Evolutionary conservation across 2,888 invertebrate genomes (phyloP).

Genomic region (Cabera pusaria): DNA sequence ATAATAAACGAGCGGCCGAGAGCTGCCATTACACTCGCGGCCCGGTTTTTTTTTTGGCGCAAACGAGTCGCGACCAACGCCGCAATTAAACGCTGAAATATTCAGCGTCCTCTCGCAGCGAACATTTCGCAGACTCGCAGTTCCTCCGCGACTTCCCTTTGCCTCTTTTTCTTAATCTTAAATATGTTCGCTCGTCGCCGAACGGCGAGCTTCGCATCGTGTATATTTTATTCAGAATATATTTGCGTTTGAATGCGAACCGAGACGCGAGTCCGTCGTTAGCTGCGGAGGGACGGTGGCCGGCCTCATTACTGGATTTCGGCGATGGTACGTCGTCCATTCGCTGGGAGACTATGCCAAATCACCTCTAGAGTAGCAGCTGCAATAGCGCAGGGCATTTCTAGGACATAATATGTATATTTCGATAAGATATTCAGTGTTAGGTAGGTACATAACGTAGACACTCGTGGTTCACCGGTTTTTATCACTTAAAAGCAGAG

Average conservation of each 20-base stretch:
- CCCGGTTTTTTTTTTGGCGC: constrained; percentile 28
- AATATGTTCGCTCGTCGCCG: constrained; percentile 15
- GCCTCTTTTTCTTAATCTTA: constrained; percentile 24
- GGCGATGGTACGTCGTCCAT: too few relatives aligned
- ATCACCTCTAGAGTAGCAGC: too few relatives aligned
- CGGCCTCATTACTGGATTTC: too few relatives aligned
- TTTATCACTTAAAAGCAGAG: constrained; percentile 8
- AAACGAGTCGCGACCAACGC: constrained; percentile 30
- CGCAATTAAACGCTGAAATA: constrained; percentile 65
- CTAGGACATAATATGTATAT: too few relatives aligned
- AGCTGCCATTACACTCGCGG: constrained; percentile 23
- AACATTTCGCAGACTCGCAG: constrained; percentile 21
- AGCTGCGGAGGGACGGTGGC: neutral
- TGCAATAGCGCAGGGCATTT: too few relatives aligned
- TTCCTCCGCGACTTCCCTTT: constrained; percentile 28
- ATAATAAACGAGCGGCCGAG: constrained; percentile 59
- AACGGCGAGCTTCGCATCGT: constrained; percentile 4
- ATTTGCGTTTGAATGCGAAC: constrained; percentile 4
- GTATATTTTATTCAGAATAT: constrained; percentile 9
- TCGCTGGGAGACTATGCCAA: too few relatives aligned
- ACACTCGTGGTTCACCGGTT: too few relatives aligned
- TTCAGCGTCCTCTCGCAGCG: constrained; percentile 41
- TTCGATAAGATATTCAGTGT: too few relatives aligned
- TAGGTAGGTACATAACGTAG: too few relatives aligned
- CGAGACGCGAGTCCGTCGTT: neutral